Conservation (phyloP, 2,113 vertebrate genomes). For the Toxostoma redivivum region DNA sequence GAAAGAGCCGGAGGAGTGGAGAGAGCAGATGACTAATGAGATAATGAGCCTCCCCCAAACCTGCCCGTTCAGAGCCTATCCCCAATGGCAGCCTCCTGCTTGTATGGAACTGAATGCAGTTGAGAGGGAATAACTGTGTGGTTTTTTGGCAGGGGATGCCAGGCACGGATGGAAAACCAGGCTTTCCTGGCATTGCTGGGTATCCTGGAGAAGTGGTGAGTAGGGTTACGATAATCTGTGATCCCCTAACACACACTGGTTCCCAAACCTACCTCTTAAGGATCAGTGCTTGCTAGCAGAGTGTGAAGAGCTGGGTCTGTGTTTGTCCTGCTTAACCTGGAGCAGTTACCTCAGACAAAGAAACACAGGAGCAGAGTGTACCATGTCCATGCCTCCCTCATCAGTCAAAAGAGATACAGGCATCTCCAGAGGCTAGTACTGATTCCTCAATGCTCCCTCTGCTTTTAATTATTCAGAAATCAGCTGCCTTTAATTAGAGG, state of each 20-base stretch:
- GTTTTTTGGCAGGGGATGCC: background rate
- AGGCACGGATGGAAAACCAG: constrained; percentile 4
- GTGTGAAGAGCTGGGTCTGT: background rate
- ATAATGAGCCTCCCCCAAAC: background rate
- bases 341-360: background rate
- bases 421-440: background rate
- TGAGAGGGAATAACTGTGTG: background rate
- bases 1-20: background rate
- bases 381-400: background rate
- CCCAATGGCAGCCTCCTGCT: background rate
- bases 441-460: background rate
- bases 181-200: constrained; percentile 31
- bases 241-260: no score
- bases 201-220: constrained; percentile 9
- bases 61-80: background rate
- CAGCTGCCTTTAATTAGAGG: background rate
- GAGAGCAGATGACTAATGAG: background rate
- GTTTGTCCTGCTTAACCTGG: background rate
- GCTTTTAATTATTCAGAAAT: background rate
- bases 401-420: background rate
- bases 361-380: background rate
- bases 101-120: background rate
- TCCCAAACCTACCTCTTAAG: background rate
- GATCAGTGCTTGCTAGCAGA: background rate
- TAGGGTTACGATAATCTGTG: background rate